Evolutionary conservation across 1,140 invertebrate genomes (phyloP), one percentile per base, ranked within the genome.

Genomic region (Caenorhabditis latens): DNA sequence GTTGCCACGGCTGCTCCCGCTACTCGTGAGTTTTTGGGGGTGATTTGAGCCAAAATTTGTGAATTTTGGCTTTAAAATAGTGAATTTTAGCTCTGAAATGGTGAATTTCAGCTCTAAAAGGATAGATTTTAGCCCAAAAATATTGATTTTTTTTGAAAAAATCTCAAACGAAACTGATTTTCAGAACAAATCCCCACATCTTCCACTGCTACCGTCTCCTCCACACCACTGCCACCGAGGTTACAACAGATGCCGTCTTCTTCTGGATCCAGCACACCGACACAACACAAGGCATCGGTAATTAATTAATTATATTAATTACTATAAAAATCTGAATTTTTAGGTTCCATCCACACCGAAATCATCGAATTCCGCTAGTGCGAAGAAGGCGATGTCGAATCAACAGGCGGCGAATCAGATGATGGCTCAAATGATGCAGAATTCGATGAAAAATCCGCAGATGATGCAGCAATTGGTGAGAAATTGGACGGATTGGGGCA

Each of bases 191-290:
- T 79, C 7, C 71, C 71, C n/a, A 79, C 71, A 4, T 50, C 71
- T 6, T 79, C 71, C 8, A 79, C 71, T 8, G 71, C 71, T 9
- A 79, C 71, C 0, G 71, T 79, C 8, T 79, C 71, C 0, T 79
- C 71, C 1, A 50, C 46, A 13, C 71, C 71, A 24, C 46, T 79
- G 2, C 42, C 9, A 32, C 71, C 71, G 24, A 46, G 71, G 4
- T 24, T 79, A 50, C 71, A 46, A 24, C 13, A 24, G 4, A 71
- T 71, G 40, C 65, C 65, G 24, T 79, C 71, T 0, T 48, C 71
- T 24, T 50, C 71, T 50, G 71, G 71, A 24, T 21, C 71, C 24
- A 79, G 71, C 19, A 79, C 71, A n/a, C 71, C 71, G 8, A 71
- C 67, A 4, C 67, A 71, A 4, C 46, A n/a, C 0, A 42, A 53